Evolutionary conservation across 2,888 invertebrate species (phyloP).

Genomic region (Sphecodes monilicornis): DNA sequence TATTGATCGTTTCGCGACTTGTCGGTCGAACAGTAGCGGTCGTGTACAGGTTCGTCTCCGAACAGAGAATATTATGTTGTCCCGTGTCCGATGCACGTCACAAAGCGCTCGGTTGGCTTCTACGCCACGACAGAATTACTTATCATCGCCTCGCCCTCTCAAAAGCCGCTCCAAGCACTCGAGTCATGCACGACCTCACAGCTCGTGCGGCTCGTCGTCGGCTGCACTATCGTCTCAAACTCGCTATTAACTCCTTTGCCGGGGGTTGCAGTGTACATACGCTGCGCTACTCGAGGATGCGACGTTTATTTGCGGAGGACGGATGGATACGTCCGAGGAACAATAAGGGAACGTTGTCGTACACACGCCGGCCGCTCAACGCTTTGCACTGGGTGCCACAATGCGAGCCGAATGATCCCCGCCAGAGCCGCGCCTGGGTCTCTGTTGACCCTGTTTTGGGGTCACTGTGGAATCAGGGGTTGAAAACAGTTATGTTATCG

Average conservation of each 20-base stretch:
- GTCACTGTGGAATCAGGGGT: too few relatives aligned
- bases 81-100: constrained; percentile 23
- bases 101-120: constrained; percentile 38
- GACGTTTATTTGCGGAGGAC: constrained; percentile 26
- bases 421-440: neutral
- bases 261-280: neutral
- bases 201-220: constrained; percentile 13
- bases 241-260: constrained; percentile 40
- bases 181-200: constrained; percentile 33
- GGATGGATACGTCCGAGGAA: constrained; percentile 15
- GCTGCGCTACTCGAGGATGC: neutral
- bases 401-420: neutral
- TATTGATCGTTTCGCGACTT: neutral
- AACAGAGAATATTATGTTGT: constrained; percentile 34
- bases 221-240: constrained; percentile 20
- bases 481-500: too few relatives aligned
- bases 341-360: constrained; percentile 7
- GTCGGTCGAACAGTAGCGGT: neutral
- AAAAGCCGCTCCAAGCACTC: neutral
- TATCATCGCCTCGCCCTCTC: constrained; percentile 38
- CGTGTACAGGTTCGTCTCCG: neutral
- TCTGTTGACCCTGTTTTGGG: neutral
- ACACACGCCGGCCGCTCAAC: neutral
- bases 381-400: neutral
- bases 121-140: constrained; percentile 35